Evolutionary conservation across 1,140 invertebrate species (phyloP), one percentile per base, ranked within the genome.

Genomic region (Hirudo medicinalis): DNA sequence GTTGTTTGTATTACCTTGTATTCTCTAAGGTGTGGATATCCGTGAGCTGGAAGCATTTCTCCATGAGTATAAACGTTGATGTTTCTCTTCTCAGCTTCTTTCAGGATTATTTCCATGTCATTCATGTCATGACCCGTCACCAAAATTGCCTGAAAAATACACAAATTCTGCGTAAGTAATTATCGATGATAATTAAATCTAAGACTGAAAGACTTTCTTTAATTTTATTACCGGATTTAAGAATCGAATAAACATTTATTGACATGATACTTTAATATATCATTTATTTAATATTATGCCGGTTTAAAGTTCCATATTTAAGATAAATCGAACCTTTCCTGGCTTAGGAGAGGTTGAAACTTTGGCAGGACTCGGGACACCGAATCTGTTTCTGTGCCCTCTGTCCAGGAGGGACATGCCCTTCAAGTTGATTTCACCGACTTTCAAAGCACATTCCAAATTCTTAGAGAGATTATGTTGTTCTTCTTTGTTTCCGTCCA

Each of bases 61-160:
- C 76, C 76, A 43, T 77, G 76, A 5, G 76, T 77, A 69, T 75
- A 77, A 11, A 77, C 75, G 40, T 77, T 76, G 27, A 75, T 74
- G 25, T 67, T 73, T 8, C 70, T 57, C 29, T 53, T 55, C 53
- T 75, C 74, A 25, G 76, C 73, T 22, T 40, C 68, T 69, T 76
- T 68, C 32, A 77, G 70, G 29, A 77, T 71, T 17, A n/a, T 55
- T 19, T 74, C 49, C 25, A 77, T 66, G 68, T 77, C 75, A 54
- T 71, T 72, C 72, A 77, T 68, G 68, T 77, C 76, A 53, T 77
- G 76, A 43, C 76, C 76, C 2, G 76, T 76, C 49, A 77, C 71
- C 73, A 77, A 40, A 36, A 77, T 74, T 54, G 71, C 72, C 76
- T 77, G 68, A 73, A 71, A n/a, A 40, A 72, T 22, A 27, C 32